phyloP scores from a whole-genome alignment of 2,888 invertebrate species.

The Siphlonurus alternatus region DNA sequence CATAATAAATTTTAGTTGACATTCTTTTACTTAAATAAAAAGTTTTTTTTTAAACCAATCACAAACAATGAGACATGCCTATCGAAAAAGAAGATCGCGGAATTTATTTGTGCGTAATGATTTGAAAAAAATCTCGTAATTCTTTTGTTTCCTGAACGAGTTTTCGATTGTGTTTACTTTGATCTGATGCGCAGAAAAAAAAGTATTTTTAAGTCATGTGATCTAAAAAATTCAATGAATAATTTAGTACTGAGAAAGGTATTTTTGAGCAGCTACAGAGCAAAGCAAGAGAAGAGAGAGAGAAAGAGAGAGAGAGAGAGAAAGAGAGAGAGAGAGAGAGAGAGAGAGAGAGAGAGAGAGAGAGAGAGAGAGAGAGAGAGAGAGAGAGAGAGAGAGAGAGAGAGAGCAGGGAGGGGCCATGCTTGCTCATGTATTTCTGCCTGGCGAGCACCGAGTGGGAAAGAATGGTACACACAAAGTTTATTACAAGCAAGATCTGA shows the following conservation, averaged over 20 bases:
- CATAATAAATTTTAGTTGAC: not conserved
- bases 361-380: not conserved
- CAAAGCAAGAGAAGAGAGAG: not conserved
- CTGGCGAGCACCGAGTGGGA: too few species aligned
- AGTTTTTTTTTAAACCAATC: not conserved
- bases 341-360: too few species aligned
- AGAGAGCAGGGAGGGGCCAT: not conserved
- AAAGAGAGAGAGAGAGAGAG: not conserved
- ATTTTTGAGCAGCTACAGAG: not conserved
- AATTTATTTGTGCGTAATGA: constrained; percentile 4
- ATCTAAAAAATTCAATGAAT: not conserved
- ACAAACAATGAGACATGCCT: constrained; percentile 4
- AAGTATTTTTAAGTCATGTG: not conserved
- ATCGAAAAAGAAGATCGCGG: constrained; percentile 3
- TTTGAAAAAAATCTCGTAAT: not conserved
- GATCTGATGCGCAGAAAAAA: not conserved
- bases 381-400: not conserved
- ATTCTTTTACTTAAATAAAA: not conserved
- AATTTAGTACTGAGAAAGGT: not conserved
- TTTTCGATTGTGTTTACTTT: not conserved
- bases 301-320: not conserved
- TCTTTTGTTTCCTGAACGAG: constrained; percentile 2
- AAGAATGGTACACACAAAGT: too few species aligned
- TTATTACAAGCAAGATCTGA: too few species aligned
- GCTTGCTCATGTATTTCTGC: too few species aligned